These are phyloP conservation scores for Sarotherodon lohbergeri DNA, from an alignment of 2,113 vertebrate genomes.

Conservation along the genomic window DNA sequence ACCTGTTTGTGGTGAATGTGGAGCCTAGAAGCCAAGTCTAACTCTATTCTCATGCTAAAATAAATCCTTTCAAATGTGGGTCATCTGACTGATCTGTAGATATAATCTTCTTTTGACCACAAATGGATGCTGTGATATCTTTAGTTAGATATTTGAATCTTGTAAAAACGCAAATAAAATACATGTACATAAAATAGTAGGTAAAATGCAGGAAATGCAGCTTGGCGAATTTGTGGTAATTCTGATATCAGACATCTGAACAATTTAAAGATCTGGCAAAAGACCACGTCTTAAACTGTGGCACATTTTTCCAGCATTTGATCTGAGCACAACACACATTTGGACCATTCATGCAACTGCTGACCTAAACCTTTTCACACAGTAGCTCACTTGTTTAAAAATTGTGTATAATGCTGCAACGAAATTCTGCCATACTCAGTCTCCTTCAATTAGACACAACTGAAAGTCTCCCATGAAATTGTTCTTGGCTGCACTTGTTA, in stretches of 20 bases:
- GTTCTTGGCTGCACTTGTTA: not conserved
- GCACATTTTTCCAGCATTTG: not conserved
- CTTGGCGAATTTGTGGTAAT: not conserved
- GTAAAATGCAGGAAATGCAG: not conserved
- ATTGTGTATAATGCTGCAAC: not conserved
- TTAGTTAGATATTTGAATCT: not conserved
- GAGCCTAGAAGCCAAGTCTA: not conserved
- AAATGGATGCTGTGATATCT: not conserved
- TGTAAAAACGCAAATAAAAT: not conserved
- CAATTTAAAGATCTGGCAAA: not conserved
- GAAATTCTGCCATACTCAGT: not conserved
- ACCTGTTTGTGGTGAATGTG: not conserved
- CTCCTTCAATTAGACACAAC: not conserved
- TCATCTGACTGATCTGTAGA: not conserved
- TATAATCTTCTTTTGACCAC: not conserved
- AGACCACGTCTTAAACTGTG: not conserved
- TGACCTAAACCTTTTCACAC: not conserved
- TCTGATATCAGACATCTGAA: not conserved
- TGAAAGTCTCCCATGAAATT: conserved; percentile 3
- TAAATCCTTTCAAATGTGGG: not conserved
- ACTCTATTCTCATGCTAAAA: not conserved
- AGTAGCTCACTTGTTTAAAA: not conserved
- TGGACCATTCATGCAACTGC: not conserved
- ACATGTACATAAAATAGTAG: not conserved
- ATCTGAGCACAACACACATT: not conserved